These are phyloP conservation scores for Elmis aenea DNA, from an alignment of 2,888 invertebrate species.

Conservation along the genomic window DNA sequence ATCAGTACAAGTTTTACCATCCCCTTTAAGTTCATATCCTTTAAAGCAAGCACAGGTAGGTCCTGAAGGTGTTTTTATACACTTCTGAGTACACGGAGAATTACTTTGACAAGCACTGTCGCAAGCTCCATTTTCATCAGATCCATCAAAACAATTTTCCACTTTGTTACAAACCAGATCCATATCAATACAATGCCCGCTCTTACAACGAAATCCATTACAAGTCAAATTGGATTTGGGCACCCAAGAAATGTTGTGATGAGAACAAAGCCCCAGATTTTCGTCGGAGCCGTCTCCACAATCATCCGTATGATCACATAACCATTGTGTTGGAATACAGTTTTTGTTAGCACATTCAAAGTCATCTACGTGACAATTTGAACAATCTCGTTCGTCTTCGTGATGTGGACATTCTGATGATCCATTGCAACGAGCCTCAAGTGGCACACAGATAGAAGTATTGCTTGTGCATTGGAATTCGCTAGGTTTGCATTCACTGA, in stretches of 20 bases:
- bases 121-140: conserved; percentile 67
- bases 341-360: conserved; percentile 56
- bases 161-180: conserved; percentile 58
- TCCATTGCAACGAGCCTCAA: conserved; percentile 51
- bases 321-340: conserved; percentile 55
- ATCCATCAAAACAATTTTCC: conserved; percentile 61
- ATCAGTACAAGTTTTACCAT: conserved; percentile 59
- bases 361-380: conserved; percentile 46
- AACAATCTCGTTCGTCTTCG: conserved; percentile 59
- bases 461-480: conserved; percentile 52
- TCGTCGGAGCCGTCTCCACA: conserved; percentile 75
- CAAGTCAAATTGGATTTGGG: conserved; percentile 34
- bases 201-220: conserved; percentile 50
- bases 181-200: conserved; percentile 63
- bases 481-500: conserved; percentile 42
- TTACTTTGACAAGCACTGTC: conserved; percentile 47
- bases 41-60: conserved; percentile 59
- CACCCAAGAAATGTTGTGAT: conserved; percentile 8
- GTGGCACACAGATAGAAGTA: conserved; percentile 50
- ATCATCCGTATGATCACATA: conserved; percentile 60
- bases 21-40: conserved; percentile 54
- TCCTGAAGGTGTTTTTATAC: conserved; percentile 62
- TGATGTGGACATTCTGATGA: conserved; percentile 64
- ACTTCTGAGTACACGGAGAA: conserved; percentile 54
- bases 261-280: conserved; percentile 39